These are phyloP conservation scores for Drosophila littoralis DNA, from an alignment of 1,140 invertebrate species.

Conservation along the genomic window DNA sequence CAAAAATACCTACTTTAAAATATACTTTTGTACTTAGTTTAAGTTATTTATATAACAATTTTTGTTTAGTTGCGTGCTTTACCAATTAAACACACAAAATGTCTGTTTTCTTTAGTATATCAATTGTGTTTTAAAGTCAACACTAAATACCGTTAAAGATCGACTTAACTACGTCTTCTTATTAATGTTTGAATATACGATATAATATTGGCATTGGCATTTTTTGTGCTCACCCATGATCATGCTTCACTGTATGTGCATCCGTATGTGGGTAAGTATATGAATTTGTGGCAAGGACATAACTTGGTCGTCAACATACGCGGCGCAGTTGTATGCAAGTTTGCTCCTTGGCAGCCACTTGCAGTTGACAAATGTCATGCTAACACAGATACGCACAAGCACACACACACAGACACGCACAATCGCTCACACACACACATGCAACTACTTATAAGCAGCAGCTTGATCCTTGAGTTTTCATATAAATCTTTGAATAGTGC, in stretches of 20 bases:
- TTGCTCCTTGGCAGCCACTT: slow-evolving; percentile 63
- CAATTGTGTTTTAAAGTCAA: too few relatives aligned
- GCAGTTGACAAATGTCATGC: slow-evolving; percentile 74
- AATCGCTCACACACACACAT: slow-evolving; percentile 5
- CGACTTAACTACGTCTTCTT: too few relatives aligned
- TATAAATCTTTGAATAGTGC: slow-evolving; percentile 70
- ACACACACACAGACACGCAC: slow-evolving; percentile 19
- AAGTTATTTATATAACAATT: too few relatives aligned
- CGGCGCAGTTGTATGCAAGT: slow-evolving; percentile 45
- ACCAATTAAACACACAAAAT: too few relatives aligned
- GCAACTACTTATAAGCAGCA: slow-evolving; percentile 32
- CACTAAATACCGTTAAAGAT: too few relatives aligned
- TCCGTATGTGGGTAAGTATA: slow-evolving; percentile 17
- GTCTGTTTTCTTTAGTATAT: too few relatives aligned
- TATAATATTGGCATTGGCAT: too few relatives aligned
- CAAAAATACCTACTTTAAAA: too few relatives aligned
- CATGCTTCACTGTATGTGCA: slow-evolving; percentile 26
- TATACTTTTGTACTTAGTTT: too few relatives aligned
- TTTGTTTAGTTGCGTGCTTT: too few relatives aligned
- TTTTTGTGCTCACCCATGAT: background rate
- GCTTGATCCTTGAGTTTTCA: slow-evolving; percentile 70
- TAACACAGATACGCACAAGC: slow-evolving; percentile 46
- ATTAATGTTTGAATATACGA: too few relatives aligned
- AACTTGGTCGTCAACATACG: slow-evolving; percentile 68
- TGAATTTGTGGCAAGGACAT: slow-evolving; percentile 66